Base-by-base conservation (phyloP, 2,888 invertebrate species). In the Drepana falcataria region DNA sequence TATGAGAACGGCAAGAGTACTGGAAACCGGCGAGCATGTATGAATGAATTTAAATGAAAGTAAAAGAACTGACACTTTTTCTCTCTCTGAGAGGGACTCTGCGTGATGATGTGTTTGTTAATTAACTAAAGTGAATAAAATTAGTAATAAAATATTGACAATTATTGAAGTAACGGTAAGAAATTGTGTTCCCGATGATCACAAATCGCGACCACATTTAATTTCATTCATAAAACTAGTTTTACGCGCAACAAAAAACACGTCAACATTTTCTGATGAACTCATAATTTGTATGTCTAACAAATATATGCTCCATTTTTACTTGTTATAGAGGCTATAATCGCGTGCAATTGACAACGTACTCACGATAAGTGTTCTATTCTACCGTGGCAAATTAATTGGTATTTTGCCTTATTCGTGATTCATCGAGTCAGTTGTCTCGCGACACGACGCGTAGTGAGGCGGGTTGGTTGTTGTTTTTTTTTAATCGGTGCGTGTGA, bases 321-420 rank as follows among this genome's bases (percentile, higher is more conserved):
- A 56, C 47, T 47, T 2, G 62, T 0, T 34, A 60, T 80, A 85
- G 65, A 73, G 79, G 66, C 59, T 51, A 74, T 61, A 77, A 65
- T 82, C 56, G 71, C 58, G 51, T 74, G 72, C 65, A 56, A 73
- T 69, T 66, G 63, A 6, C 5, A 7, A 5, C 44, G 44, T 57
- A 59, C 65, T 67, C 72, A 72, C 80, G 72, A 72, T 72, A 74
- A 79, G 21, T 75, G 77, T 77, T 77, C 71, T 71, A 71, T 68
- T 69, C 65, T 63, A 67, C 62, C 67, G 66, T 55, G 73, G 73
- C 66, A 21, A 21, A 74, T 82, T 87, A 87, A 88, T 87, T 88
- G 85, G 83, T 85, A 78, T 88, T 85, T 88, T 83, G 85, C 86
- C 79, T 82, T 77, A 79, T 84, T 83, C 73, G 81, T 89, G 88